These are phyloP conservation scores for Orchestia grillus DNA, from an alignment of 1,140 invertebrate species.

Conservation along the genomic window DNA sequence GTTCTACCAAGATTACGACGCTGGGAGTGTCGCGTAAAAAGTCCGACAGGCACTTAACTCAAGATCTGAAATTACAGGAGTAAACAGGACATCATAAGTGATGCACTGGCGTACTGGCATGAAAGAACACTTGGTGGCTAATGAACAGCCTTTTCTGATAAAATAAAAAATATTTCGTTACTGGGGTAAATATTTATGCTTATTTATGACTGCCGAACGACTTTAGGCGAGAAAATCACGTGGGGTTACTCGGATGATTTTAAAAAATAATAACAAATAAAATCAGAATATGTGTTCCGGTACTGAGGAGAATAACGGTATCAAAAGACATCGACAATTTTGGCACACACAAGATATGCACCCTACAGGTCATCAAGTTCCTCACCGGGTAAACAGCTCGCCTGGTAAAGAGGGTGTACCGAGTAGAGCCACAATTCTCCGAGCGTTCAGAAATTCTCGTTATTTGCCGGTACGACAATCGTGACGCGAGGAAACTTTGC, in stretches of 20 bases:
- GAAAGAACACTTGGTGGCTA: background rate
- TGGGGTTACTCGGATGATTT: background rate
- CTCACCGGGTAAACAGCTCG: background rate
- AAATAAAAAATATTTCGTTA: background rate
- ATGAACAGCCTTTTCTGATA: background rate
- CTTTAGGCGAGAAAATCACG: background rate
- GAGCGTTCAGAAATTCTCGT: background rate
- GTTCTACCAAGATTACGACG: background rate
- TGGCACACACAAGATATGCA: slow-evolving; percentile 39
- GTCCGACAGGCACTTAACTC: background rate
- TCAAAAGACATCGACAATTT: slow-evolving; percentile 44
- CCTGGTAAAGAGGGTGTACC: background rate
- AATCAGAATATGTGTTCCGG: background rate
- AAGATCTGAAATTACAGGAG: background rate
- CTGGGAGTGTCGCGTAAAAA: background rate
- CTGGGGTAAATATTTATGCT: background rate
- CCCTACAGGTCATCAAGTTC: slow-evolving; percentile 32
- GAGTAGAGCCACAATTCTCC: background rate
- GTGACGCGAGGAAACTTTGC: background rate
- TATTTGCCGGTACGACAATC: background rate
- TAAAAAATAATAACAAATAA: background rate
- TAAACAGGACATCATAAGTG: background rate
- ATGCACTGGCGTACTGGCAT: background rate
- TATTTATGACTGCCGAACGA: background rate
- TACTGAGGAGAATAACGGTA: background rate